Conservation (phyloP, 2,797 vertebrate species). For the Lacerta agilis region DNA sequence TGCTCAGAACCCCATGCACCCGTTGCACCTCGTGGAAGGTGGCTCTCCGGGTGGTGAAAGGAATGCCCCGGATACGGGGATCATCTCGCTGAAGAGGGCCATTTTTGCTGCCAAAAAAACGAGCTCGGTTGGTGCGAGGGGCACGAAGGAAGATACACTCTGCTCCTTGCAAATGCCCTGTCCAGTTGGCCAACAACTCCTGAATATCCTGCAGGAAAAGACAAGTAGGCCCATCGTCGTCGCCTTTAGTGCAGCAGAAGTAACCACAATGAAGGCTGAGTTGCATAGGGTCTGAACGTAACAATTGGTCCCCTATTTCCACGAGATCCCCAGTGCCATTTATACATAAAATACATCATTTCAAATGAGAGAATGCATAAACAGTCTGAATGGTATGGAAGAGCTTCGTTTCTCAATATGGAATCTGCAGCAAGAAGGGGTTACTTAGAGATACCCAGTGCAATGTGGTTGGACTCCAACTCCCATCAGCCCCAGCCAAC, state of each 20-base stretch:
- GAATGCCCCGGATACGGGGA: slow-evolving; percentile 83
- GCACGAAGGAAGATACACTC: slow-evolving; percentile 86
- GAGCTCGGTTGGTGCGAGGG: slow-evolving; percentile 83
- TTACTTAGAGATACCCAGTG: too few relatives aligned
- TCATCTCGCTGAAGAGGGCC: slow-evolving; percentile 83
- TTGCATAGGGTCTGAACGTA: not conserved
- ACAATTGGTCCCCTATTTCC: not conserved
- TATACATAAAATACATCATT: not conserved
- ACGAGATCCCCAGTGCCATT: not conserved
- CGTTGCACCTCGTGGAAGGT: slow-evolving; percentile 89
- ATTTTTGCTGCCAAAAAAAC: slow-evolving; percentile 84
- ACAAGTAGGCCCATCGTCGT: not conserved
- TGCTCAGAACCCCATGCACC: slow-evolving; percentile 84
- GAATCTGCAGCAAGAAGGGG: not conserved
- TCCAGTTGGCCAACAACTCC: slow-evolving; percentile 88
- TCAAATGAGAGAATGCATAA: not conserved
- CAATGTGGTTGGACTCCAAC: too few relatives aligned
- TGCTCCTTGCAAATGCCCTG: slow-evolving; percentile 82
- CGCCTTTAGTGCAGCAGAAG: not conserved
- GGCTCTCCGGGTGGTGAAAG: slow-evolving; percentile 90
- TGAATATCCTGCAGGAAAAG: slow-evolving; percentile 87
- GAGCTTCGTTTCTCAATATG: not conserved
- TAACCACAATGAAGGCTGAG: not conserved
- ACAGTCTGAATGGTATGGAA: not conserved
- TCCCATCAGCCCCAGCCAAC: too few relatives aligned